These are phyloP conservation scores for Bergia sp. DNA, from an alignment of 92 coral and sea anemone species.

Conservation along the genomic window DNA sequence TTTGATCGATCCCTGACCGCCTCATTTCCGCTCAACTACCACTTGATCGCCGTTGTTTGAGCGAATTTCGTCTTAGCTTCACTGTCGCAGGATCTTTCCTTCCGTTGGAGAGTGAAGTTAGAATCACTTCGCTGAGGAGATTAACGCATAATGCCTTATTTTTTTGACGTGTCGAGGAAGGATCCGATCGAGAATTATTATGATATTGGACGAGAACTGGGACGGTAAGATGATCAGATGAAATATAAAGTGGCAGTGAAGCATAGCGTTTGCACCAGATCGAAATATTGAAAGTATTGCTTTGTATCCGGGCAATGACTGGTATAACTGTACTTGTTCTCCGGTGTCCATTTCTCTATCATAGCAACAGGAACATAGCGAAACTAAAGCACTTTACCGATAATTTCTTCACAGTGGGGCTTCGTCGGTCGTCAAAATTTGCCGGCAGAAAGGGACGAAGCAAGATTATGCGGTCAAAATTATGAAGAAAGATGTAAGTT, in stretches of 20 bases:
- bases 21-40: slow-evolving; percentile 24
- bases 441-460: slow-evolving; percentile 82
- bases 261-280: slow-evolving; percentile 13
- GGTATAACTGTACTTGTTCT: background rate
- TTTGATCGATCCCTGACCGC: slow-evolving; percentile 23
- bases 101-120: background rate
- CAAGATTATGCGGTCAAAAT: slow-evolving; percentile 86
- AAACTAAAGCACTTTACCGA: slow-evolving; percentile 11
- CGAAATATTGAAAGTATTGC: background rate
- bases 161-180: slow-evolving; percentile 75
- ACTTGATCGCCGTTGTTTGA: background rate
- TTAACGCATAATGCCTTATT: slow-evolving; percentile 58
- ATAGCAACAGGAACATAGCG: background rate
- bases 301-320: slow-evolving; percentile 36
- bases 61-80: background rate
- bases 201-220: slow-evolving; percentile 75
- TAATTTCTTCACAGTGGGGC: slow-evolving; percentile 81
- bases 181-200: slow-evolving; percentile 83
- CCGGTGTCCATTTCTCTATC: background rate
- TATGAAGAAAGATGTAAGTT: slow-evolving; percentile 90
- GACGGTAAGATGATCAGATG: slow-evolving; percentile 61
- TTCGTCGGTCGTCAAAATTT: slow-evolving; percentile 84
- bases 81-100: background rate
- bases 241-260: slow-evolving; percentile 3
- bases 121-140: background rate